Percentiles rank a stretch among this genome's conserved stretches.
Evolutionary conservation across 1,140 invertebrate genomes (phyloP).

Genomic region (Cherax destructor): DNA sequence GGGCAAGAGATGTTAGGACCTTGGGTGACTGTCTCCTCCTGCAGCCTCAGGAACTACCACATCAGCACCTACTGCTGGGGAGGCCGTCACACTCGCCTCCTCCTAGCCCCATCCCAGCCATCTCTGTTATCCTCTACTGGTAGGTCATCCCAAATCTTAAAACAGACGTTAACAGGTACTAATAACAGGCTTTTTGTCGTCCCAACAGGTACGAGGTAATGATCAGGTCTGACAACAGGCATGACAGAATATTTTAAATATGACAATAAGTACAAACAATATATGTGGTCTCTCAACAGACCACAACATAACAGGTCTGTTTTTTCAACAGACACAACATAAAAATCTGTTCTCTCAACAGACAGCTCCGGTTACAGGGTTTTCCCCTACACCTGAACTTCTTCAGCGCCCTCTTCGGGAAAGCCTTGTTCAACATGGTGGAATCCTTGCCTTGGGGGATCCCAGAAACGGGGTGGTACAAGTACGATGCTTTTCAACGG

Average conservation of each 20-base stretch:
- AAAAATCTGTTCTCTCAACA: background rate
- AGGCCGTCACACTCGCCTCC: background rate
- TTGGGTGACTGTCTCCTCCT: background rate
- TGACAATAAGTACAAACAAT: too few species aligned
- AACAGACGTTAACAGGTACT: too few species aligned
- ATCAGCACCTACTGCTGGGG: background rate
- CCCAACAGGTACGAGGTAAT: too few species aligned
- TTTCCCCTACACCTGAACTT: slow-evolving; percentile 56
- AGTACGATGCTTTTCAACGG: too few species aligned
- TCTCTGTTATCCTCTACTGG: background rate
- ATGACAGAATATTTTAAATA: too few species aligned
- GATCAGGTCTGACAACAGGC: too few species aligned
- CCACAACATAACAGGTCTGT: too few species aligned
- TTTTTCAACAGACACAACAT: too few species aligned
- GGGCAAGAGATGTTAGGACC: background rate
- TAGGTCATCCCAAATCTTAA: background rate
- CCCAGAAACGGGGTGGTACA: slow-evolving; percentile 42
- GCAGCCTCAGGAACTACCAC: background rate
- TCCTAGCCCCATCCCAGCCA: background rate
- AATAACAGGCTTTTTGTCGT: too few species aligned
- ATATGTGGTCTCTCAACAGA: too few species aligned
- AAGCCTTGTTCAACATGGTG: slow-evolving; percentile 40
- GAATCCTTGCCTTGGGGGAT: slow-evolving; percentile 41
- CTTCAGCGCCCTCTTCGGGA: slow-evolving; percentile 38
- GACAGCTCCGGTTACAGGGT: slow-evolving; percentile 38